These are phyloP conservation scores for Gopherus evgoodei DNA, from an alignment of 2,113 vertebrate species.

Conservation along the genomic window DNA sequence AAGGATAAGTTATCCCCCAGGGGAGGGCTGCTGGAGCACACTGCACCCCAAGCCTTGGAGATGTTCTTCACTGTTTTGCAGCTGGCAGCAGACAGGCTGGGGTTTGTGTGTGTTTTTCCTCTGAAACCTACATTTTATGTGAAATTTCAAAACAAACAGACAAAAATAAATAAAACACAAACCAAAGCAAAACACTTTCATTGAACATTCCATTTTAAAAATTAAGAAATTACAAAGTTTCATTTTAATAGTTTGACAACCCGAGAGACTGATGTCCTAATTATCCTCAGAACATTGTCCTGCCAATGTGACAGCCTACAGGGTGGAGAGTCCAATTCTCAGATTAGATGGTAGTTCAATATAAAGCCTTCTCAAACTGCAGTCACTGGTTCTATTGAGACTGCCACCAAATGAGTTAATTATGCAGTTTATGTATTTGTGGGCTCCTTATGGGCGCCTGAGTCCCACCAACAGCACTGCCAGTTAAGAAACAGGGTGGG, in stretches of 20 bases:
- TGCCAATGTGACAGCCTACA: background rate
- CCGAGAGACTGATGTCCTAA: background rate
- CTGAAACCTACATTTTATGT: background rate
- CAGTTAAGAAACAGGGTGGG: background rate
- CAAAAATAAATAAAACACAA: background rate
- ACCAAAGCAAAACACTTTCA: background rate
- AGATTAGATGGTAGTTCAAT: background rate
- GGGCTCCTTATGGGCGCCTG: background rate
- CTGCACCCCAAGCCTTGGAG: background rate
- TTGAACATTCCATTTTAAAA: background rate
- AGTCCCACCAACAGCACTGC: background rate
- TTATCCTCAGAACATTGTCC: background rate
- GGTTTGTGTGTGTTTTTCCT: background rate
- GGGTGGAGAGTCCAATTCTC: background rate
- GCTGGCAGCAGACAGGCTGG: background rate
- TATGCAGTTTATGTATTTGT: background rate
- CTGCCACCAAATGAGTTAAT: background rate
- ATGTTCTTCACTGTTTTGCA: background rate
- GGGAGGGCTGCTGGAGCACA: background rate
- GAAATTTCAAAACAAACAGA: background rate
- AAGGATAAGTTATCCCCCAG: background rate
- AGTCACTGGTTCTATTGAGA: background rate
- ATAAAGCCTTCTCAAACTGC: background rate
- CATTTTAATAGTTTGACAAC: background rate
- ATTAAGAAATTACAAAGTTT: background rate